Evolutionary conservation across 1,140 invertebrate genomes (phyloP).

Genomic region (Lethrus apterus): DNA sequence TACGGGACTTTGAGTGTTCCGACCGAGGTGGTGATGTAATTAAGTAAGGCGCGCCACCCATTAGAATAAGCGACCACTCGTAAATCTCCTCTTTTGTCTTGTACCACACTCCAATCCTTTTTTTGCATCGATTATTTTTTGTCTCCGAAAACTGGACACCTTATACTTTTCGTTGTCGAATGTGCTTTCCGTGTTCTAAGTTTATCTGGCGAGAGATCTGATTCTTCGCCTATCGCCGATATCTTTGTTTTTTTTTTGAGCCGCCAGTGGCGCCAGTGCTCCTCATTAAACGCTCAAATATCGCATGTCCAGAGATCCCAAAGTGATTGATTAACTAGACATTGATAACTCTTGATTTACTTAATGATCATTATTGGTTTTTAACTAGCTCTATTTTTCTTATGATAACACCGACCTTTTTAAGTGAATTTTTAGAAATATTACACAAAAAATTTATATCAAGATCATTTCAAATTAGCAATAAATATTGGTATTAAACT

Average conservation of each 20-base stretch:
- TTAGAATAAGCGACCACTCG: constrained; percentile 33
- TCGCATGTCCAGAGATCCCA: constrained; percentile 8
- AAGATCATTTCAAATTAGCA: no score
- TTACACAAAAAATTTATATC: no score
- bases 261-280: constrained; percentile 29
- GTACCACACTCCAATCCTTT: constrained; percentile 25
- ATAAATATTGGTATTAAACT: no score
- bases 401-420: no score
- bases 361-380: no score
- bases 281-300: constrained; percentile 23
- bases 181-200: constrained; percentile 30
- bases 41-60: constrained; percentile 37
- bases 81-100: constrained; percentile 37
- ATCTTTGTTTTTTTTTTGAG: constrained; percentile 30
- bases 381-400: no score
- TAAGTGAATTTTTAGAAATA: no score
- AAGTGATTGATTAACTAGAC: no score
- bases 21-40: constrained; percentile 37
- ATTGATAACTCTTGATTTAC: no score
- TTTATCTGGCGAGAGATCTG: constrained; percentile 34
- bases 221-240: constrained; percentile 31
- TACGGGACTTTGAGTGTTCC: constrained; percentile 35
- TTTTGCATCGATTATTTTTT: constrained; percentile 22
- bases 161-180: constrained; percentile 29
- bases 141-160: constrained; percentile 22